Conservation (phyloP, 2,888 invertebrate species). For the Ernsta delagoae region DNA sequence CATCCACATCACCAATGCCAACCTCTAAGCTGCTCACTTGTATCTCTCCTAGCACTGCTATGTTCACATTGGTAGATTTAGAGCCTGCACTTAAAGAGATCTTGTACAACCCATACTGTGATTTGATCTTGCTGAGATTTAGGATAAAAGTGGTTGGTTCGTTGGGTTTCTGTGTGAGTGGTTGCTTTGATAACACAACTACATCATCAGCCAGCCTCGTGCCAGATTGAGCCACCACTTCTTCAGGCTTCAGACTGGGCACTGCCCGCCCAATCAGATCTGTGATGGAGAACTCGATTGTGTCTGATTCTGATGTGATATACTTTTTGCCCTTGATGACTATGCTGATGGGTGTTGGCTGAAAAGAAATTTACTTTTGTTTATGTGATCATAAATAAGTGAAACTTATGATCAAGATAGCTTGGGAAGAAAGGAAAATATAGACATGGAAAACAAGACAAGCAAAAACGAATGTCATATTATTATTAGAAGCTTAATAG, state of each 20-base stretch:
- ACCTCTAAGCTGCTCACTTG: conserved; percentile 92
- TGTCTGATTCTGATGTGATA: conserved; percentile 90
- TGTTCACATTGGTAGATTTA: conserved; percentile 84
- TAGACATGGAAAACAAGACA: too few species aligned
- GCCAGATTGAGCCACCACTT: conserved; percentile 91
- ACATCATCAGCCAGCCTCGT: conserved; percentile 90
- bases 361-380: conserved; percentile 37
- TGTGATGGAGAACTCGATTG: conserved; percentile 89
- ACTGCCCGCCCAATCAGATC: conserved; percentile 91
- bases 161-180: conserved; percentile 75
- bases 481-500: too few species aligned
- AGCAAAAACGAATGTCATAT: too few species aligned
- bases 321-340: conserved; percentile 91
- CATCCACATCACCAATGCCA: conserved; percentile 95
- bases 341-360: conserved; percentile 94
- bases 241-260: conserved; percentile 84
- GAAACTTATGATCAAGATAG: too few species aligned
- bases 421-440: too few species aligned
- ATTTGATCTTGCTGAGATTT: conserved; percentile 90
- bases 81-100: conserved; percentile 90
- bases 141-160: conserved; percentile 90
- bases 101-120: conserved; percentile 94
- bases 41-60: conserved; percentile 91
- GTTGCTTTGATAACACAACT: conserved; percentile 89
- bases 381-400: too few species aligned